phyloP scores from a whole-genome alignment of 2,888 invertebrate genomes.

The Autographa pulchrina region DNA sequence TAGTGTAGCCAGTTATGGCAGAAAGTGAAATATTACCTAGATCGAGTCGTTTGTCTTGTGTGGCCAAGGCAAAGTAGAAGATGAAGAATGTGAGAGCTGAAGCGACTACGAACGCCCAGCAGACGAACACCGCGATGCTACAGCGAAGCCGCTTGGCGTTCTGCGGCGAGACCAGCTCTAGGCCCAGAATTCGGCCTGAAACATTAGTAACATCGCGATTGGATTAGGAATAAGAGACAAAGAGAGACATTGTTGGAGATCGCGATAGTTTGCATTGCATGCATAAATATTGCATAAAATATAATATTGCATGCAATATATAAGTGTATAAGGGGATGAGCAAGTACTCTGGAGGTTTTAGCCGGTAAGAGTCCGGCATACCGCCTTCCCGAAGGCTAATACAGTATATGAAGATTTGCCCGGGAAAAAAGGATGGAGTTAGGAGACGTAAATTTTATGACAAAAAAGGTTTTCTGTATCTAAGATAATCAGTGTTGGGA shows the following conservation, averaged over 20 bases:
- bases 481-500: too few relatives aligned
- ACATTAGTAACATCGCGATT: slow-evolving; percentile 60
- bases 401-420: too few relatives aligned
- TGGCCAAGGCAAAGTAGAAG: slow-evolving; percentile 67
- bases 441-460: too few relatives aligned
- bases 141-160: slow-evolving; percentile 76
- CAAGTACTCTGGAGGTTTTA: too few relatives aligned
- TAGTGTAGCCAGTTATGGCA: slow-evolving; percentile 14
- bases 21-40: slow-evolving; percentile 72
- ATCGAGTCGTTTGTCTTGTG: slow-evolving; percentile 69
- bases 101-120: slow-evolving; percentile 81
- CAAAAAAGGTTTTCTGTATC: too few relatives aligned
- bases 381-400: too few relatives aligned
- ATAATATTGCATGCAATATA: too few relatives aligned
- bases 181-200: slow-evolving; percentile 83
- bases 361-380: too few relatives aligned
- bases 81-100: slow-evolving; percentile 75
- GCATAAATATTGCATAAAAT: too few relatives aligned
- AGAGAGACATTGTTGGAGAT: neutral
- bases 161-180: slow-evolving; percentile 78
- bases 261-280: too few relatives aligned
- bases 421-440: too few relatives aligned
- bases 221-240: slow-evolving; percentile 13
- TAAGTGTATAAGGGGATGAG: too few relatives aligned
- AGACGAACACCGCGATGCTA: slow-evolving; percentile 84